Percentiles rank a stretch among this genome's conserved stretches.
Conservation (phyloP, 2,797 vertebrate genomes). For the Gymnoscopelus braueri region DNA sequence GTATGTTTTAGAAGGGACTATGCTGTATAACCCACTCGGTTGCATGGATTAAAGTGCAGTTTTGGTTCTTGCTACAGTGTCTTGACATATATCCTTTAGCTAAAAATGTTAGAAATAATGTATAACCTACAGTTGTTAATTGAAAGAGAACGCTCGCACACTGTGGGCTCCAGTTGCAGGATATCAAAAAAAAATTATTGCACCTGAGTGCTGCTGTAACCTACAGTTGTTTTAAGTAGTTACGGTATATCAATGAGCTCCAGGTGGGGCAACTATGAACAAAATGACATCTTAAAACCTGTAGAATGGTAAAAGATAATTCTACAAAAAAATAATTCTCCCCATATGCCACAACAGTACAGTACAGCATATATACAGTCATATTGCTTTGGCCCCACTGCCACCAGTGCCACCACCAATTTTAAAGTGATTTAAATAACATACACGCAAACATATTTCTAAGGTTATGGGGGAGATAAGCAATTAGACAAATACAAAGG, state of each 20-base stretch:
- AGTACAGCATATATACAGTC: background rate
- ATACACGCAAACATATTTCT: conserved; percentile 12
- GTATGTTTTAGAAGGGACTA: background rate
- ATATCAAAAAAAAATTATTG: too few relatives aligned
- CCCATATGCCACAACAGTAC: conserved; percentile 4
- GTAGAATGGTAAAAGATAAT: background rate
- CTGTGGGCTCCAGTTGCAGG: too few relatives aligned
- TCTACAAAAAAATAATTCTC: background rate
- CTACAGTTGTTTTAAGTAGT: background rate
- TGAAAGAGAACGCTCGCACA: too few relatives aligned
- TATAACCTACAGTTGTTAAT: conserved; percentile 6
- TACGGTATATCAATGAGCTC: background rate
- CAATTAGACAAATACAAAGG: background rate
- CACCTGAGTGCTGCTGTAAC: too few relatives aligned
- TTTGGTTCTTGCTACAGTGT: conserved; percentile 3
- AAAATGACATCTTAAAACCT: conserved; percentile 11
- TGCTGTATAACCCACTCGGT: conserved; percentile 1
- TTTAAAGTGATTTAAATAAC: conserved; percentile 2
- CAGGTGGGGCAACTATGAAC: background rate
- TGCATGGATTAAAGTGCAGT: conserved; percentile 26
- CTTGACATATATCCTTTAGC: background rate
- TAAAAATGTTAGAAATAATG: conserved; percentile 24
- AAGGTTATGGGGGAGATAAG: background rate
- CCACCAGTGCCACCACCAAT: background rate
- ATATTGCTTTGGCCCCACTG: conserved; percentile 8